These are phyloP conservation scores for Pseudochaenichthys georgianus DNA, from an alignment of 2,797 vertebrate species.

Conservation along the genomic window DNA sequence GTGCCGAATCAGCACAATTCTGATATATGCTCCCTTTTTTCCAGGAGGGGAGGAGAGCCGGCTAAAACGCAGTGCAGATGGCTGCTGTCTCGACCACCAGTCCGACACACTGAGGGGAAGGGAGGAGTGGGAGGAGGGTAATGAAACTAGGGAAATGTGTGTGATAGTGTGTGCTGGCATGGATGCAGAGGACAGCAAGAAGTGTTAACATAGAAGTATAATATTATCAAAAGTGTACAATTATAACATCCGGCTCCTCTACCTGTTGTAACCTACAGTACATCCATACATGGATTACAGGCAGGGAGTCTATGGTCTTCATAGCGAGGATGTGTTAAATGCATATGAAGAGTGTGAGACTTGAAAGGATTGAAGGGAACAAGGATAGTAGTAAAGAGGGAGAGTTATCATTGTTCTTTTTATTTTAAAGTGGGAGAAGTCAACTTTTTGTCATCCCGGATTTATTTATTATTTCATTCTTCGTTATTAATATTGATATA, in stretches of 20 bases:
- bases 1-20: slow-evolving; percentile 83
- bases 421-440: not conserved
- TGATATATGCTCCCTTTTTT: slow-evolving; percentile 74
- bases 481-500: not conserved
- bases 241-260: slow-evolving; percentile 16
- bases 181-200: slow-evolving; percentile 31
- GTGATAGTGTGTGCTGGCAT: slow-evolving; percentile 29
- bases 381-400: not conserved
- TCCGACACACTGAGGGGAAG: slow-evolving; percentile 68
- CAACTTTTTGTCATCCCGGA: not conserved
- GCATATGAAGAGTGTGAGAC: not conserved
- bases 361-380: not conserved
- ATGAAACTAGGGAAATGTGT: slow-evolving; percentile 54
- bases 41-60: slow-evolving; percentile 67
- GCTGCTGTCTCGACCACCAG: slow-evolving; percentile 82
- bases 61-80: slow-evolving; percentile 87
- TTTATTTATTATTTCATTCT: not conserved
- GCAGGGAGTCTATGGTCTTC: slow-evolving; percentile 10
- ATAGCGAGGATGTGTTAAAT: slow-evolving; percentile 4
- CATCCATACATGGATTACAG: slow-evolving; percentile 1
- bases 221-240: slow-evolving; percentile 10
- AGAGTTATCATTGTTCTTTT: not conserved
- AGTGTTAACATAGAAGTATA: slow-evolving; percentile 16
- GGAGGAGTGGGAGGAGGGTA: slow-evolving; percentile 41
- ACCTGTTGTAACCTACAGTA: slow-evolving; percentile 26